A percentile compares a stretch with the other conserved stretches of the same genome.
These are phyloP conservation scores for Percopsis omiscomaycus DNA, from an alignment of 2,797 vertebrate species.

Conservation along the genomic window DNA sequence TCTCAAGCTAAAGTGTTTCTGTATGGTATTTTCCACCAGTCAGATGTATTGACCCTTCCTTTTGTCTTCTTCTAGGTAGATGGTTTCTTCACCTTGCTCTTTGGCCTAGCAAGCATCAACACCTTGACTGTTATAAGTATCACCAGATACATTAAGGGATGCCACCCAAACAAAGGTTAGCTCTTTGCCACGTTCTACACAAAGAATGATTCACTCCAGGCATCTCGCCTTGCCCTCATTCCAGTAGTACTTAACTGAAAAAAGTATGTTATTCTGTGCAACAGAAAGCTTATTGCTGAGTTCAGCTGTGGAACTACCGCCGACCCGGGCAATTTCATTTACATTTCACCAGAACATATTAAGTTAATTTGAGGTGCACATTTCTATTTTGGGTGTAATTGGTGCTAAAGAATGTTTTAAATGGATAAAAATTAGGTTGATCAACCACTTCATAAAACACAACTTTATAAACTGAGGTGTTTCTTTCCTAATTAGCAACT, in stretches of 20 bases:
- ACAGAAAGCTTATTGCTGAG: slow-evolving; percentile 52
- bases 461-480: slow-evolving; percentile 35
- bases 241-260: slow-evolving; percentile 47
- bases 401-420: slow-evolving; percentile 64
- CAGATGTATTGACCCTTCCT: slow-evolving; percentile 2
- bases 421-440: slow-evolving; percentile 58
- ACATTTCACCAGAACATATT: slow-evolving; percentile 55
- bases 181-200: not conserved
- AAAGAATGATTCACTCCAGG: slow-evolving; percentile 5
- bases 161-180: slow-evolving; percentile 84
- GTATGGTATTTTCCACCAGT: too few relatives aligned
- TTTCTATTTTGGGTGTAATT: slow-evolving; percentile 56
- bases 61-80: slow-evolving; percentile 77
- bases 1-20: too few relatives aligned
- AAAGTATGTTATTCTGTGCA: slow-evolving; percentile 35
- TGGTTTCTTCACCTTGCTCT: slow-evolving; percentile 87
- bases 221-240: slow-evolving; percentile 41
- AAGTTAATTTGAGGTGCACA: slow-evolving; percentile 60
- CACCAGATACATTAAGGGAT: slow-evolving; percentile 86
- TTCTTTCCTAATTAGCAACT: slow-evolving; percentile 16
- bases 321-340: slow-evolving; percentile 46
- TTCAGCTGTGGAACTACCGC: slow-evolving; percentile 44
- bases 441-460: slow-evolving; percentile 44
- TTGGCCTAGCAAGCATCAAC: slow-evolving; percentile 89
- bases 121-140: slow-evolving; percentile 90